phyloP scores from a whole-genome alignment of 1,140 invertebrate genomes.

The silkworm (Bombyx mori) region ASM3026992v2 NC_085107.1:11660501-11661000 shows the following conservation, averaged over 20 bases:
- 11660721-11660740: constrained; percentile 7
- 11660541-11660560: too few species aligned
- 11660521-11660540: too few species aligned
- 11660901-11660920: constrained; percentile 12
- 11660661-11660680: too few species aligned
- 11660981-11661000: too few species aligned
- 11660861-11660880: constrained; percentile 56
- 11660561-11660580: too few species aligned
- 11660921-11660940: background rate
- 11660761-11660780: constrained; percentile 41
- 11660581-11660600: too few species aligned
- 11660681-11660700: too few species aligned
- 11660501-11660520: too few species aligned
- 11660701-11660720: constrained; percentile 3
- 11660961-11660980: background rate
- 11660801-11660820: constrained; percentile 40
- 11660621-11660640: too few species aligned
- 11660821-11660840: constrained; percentile 25
- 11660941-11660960: background rate
- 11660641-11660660: too few species aligned
- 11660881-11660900: constrained; percentile 47
- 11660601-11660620: too few species aligned
- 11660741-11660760: constrained; percentile 1
- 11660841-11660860: constrained; percentile 52
- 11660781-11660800: constrained; percentile 41